Evolutionary conservation across 2,797 vertebrate genomes (phyloP), one percentile per base, ranked within the genome.

Genomic region (Antennarius maculatus): DNA sequence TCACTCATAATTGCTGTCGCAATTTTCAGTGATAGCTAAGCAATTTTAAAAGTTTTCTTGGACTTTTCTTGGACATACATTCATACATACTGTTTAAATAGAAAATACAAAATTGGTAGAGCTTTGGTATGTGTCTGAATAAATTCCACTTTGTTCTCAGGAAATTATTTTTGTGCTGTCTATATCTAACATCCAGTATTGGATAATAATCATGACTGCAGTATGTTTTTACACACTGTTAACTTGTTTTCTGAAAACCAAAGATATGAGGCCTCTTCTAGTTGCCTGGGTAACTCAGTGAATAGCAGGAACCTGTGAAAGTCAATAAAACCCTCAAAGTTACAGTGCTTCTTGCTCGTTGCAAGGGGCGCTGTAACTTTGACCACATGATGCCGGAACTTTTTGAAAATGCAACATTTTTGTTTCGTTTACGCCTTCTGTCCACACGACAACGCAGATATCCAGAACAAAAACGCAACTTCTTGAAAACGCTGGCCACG

Each of bases 221-320:
- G 13, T 52, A 42, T 69, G 45, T 52, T 61, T 60, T 76, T 66
- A 68, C 61, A 69, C 64, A 74, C 76, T 75, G 69, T 83, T 56
- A 45, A 66, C 68, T 72, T 56, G 52, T 67, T 77, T 77, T 65
- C 79, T 58, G 58, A 72, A 79, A 73, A 62, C 71, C 72, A 76
- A 69, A 66, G 62, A 83, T 73, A 84, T 58, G 70, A 39, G 71
- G 49, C 60, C 61, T 75, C 42, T 75, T 84, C 77, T 61, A 65
- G 86, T 89, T 86, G 61, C 86, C 86, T 49, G 66, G 86, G 86
- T 76, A 88, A 91, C 88, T 59, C 7, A 8, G 64, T 79, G 88
- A 88, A 90, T 87, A 84, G 77, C 74, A 68, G 64, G 78, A 69
- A 65, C 67, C 58, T 50, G 54, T 76, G 74, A 69, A 74, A 74